Evolutionary conservation across 35 echinoderm and acorn worm species (phyloP), one percentile per base, ranked within the genome.

Genomic region (Heliocidaris tuberculata): DNA sequence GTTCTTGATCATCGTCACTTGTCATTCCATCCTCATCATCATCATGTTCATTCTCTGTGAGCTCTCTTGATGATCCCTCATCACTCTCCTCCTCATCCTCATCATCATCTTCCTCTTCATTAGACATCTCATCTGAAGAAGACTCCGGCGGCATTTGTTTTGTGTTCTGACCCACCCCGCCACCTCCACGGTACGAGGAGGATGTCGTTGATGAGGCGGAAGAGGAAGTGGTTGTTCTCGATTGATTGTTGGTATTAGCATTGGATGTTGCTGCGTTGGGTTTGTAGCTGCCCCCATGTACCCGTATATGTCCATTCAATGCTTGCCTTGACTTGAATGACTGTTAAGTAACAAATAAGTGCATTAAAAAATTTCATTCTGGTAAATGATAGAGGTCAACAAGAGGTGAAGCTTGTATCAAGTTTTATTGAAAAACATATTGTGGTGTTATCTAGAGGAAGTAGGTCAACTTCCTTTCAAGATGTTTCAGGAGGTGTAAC

Each of bases 301-400:
- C 98, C 88, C 98, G 85, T 50, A 99, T 99, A 61, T 99, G 98
- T 52, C 98, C 98, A 94, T 99, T 99, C 93, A 99, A 87, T 17
- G 98, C 98, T 93, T 99, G 98, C 52, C 97, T 60, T 31, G 98
- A 99, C 85, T 98, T 98, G 95, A 98, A 98, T 9, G 97, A 95
- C 97, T 98, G 94, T n/a, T 85, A 32, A 78, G 27, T n/a, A 78
- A 27, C 21, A 21, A 78, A 78, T n/a, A 56, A 15, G 9, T 56
- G 21, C 4, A n/a, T 27, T 19, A n/a, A n/a, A 19, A 21, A 21
- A 78, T 78, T 78, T 78, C 27, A 78, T 19, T 78, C 17, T 7
- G 65, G 19, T 5, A n/a, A 78, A 78, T n/a, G 27, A 0, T 78
- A 21, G 21, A 78, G 27, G 65, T 78, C 65, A 78, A 78, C 35